Percentiles rank a stretch among this genome's conserved stretches.
Conservation (phyloP, 2,888 invertebrate genomes). For the Lasioglossum pauxillum region DNA sequence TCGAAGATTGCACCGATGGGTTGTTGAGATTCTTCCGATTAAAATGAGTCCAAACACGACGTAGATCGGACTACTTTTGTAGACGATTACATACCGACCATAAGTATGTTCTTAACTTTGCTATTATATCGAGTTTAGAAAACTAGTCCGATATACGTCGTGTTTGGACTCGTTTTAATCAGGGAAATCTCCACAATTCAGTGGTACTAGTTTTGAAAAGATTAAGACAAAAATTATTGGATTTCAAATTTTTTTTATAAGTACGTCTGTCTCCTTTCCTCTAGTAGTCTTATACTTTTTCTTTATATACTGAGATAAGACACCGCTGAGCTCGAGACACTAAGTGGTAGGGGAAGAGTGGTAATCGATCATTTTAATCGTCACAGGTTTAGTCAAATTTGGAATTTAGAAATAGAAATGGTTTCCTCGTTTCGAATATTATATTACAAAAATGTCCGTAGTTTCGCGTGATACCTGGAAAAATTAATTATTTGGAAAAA, state of each 20-base stretch:
- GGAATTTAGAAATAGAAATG: too few species aligned
- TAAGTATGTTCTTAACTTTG: neutral
- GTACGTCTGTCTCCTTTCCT: neutral
- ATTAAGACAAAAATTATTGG: neutral
- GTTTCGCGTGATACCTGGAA: neutral
- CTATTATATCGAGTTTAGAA: neutral
- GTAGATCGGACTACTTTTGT: neutral
- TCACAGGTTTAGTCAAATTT: neutral
- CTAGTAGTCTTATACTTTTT: neutral
- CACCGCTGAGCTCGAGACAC: neutral
- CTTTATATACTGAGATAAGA: neutral
- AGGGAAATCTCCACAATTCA: neutral
- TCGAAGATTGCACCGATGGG: fast-evolving
- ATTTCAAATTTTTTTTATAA: neutral
- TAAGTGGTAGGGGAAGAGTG: neutral
- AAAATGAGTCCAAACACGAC: neutral
- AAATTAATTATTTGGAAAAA: neutral
- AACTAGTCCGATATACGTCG: neutral
- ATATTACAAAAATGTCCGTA: neutral
- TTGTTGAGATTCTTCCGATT: neutral
- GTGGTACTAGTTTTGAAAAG: neutral
- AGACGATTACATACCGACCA: neutral
- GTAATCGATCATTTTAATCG: neutral
- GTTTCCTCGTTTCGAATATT: neutral
- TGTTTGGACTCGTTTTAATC: neutral